Evolutionary conservation across 2,888 invertebrate genomes (phyloP), one percentile per base, ranked within the genome.

Genomic region (Cerceris rybyensis): DNA sequence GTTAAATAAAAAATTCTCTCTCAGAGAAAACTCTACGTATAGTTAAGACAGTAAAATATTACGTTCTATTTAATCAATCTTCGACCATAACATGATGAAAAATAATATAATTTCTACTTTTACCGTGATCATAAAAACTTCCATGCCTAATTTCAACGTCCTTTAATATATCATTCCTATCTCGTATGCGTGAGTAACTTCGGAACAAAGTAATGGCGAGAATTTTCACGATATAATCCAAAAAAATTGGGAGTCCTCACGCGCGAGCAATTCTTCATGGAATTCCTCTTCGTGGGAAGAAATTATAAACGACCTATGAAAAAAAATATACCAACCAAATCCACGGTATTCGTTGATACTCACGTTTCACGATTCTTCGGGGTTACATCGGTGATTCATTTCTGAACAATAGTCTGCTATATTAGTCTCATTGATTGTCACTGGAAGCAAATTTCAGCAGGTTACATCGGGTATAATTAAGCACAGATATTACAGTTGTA

Each of bases 171-270:
- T 70, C 49, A 54, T 67, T 8, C 54, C 28, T 75, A 54, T 63
- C 39, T 57, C 59, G 65, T 7, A 42, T 41, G 57, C 14, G 28
- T 14, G 59, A 41, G 13, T 49, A n/a, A 70, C 75, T 75, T 61
- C 11, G 13, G 42, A 52, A 28, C n/a, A n/a, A 39, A n/a, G 42
- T 43, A 17, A 50, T 61, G 54, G 11, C 11, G n/a, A 7, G 63
- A 28, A 57, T 52, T 63, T 59, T 68, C 9, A 59, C 16, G 16
- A 11, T 41, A 28, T 71, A 71, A 78, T 70, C 76, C 59, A 42
- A 55, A 54, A 75, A 67, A 68, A 64, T 70, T 9, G 41, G 11
- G 42, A 76, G 52, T 59, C 59, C 67, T 78, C 78, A 78, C 78
- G 70, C 68, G n/a, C 50, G 0, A n/a, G 9, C n/a, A n/a, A 63